Evolutionary conservation across 2,113 vertebrate species (phyloP).

Genomic region (Cavia aperea): DNA sequence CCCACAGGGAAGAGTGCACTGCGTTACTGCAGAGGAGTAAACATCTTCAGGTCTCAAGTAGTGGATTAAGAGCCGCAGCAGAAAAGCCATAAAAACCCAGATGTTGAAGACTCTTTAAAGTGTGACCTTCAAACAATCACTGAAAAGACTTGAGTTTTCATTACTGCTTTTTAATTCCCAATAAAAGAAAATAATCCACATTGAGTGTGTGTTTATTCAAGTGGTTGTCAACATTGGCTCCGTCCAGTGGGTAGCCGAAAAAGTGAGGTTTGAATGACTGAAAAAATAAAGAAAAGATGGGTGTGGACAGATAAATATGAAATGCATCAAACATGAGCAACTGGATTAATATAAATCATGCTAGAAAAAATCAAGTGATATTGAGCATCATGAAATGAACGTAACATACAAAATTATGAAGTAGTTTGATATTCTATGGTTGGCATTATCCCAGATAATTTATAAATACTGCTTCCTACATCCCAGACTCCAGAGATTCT

Average conservation of each 20-base stretch:
- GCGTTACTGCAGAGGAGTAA: not conserved
- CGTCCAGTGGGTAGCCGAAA: not conserved
- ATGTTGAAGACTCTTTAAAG: constrained; percentile 19
- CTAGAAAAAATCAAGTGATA: not conserved
- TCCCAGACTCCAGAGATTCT: not conserved
- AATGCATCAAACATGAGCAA: not conserved
- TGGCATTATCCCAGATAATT: not conserved
- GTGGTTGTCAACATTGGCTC: constrained; percentile 7
- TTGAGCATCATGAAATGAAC: not conserved
- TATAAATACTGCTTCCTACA: not conserved
- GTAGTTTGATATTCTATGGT: not conserved
- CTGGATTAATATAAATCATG: not conserved
- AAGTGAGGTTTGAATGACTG: not conserved
- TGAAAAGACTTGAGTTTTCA: constrained; percentile 29
- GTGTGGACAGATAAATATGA: not conserved
- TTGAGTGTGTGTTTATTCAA: not conserved
- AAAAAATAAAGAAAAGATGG: not conserved
- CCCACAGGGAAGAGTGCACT: not conserved
- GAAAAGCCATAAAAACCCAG: not conserved
- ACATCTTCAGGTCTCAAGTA: constrained; percentile 9
- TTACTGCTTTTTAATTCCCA: constrained; percentile 26
- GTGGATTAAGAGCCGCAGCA: not conserved
- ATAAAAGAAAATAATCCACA: constrained; percentile 34
- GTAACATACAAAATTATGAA: not conserved
- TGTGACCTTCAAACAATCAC: constrained; percentile 15